These are phyloP conservation scores for Parotocinclus haroldoi DNA, from an alignment of 2,797 vertebrate species.

Conservation along the genomic window DNA sequence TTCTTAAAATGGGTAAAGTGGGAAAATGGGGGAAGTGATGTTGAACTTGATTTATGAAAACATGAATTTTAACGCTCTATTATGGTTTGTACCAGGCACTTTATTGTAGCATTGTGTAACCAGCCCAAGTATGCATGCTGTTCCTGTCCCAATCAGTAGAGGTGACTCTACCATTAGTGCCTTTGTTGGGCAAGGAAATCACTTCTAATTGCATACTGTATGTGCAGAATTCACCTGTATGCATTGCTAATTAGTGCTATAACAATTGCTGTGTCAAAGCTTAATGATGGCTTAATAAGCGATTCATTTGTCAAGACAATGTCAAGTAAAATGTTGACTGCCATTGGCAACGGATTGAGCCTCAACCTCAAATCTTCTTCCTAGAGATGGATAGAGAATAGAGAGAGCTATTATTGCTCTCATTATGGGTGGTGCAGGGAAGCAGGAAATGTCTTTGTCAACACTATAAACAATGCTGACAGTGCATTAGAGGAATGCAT, in stretches of 20 bases:
- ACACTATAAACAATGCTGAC: slow-evolving; percentile 37
- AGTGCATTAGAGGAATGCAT: slow-evolving; percentile 13
- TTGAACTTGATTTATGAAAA: too few relatives aligned
- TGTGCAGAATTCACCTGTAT: slow-evolving; percentile 33
- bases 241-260: slow-evolving; percentile 40
- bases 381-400: slow-evolving; percentile 4
- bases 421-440: slow-evolving; percentile 36
- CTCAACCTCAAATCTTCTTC: slow-evolving; percentile 14
- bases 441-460: slow-evolving; percentile 36
- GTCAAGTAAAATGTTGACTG: slow-evolving; percentile 35
- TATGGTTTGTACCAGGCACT: background rate
- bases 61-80: too few relatives aligned
- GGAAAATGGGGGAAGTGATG: too few relatives aligned
- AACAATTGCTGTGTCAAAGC: slow-evolving; percentile 47
- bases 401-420: slow-evolving; percentile 38
- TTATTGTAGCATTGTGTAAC: slow-evolving; percentile 27
- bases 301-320: slow-evolving; percentile 41
- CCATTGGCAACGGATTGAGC: slow-evolving; percentile 8
- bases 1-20: too few relatives aligned
- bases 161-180: slow-evolving; percentile 48
- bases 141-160: slow-evolving; percentile 35
- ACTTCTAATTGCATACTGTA: slow-evolving; percentile 45
- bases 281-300: slow-evolving; percentile 44
- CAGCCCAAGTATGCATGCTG: slow-evolving; percentile 33
- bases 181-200: slow-evolving; percentile 41